Percentiles rank a stretch among this genome's conserved stretches.
Evolutionary conservation across 2,888 invertebrate species (phyloP).

Genomic region (Mythimna impura): DNA sequence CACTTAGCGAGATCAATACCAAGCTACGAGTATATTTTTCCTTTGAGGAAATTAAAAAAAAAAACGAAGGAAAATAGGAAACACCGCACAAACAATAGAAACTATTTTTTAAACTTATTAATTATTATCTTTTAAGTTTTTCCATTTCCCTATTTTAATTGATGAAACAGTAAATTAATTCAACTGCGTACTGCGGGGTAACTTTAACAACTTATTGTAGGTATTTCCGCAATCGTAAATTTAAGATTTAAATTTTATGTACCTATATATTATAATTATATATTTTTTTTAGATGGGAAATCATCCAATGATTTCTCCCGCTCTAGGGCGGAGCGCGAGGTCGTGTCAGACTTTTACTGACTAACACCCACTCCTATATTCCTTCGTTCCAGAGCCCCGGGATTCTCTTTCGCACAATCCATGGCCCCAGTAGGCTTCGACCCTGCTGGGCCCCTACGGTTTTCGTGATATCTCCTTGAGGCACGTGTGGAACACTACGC

Average conservation of each 20-base stretch:
- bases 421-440: too few species aligned
- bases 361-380: too few species aligned
- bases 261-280: too few species aligned
- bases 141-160: constrained; percentile 35
- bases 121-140: constrained; percentile 42
- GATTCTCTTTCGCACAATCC: too few species aligned
- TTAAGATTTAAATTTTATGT: not conserved
- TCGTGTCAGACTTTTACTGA: too few species aligned
- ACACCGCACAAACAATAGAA: not conserved
- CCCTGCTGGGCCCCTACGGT: too few species aligned
- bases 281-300: too few species aligned
- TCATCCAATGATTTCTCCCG: too few species aligned
- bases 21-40: constrained; percentile 17
- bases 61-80: constrained; percentile 13
- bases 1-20: constrained; percentile 28
- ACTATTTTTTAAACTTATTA: not conserved
- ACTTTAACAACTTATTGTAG: not conserved
- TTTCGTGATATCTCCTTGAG: too few species aligned
- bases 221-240: constrained; percentile 18
- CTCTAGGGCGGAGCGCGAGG: too few species aligned
- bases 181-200: constrained; percentile 2
- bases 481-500: too few species aligned
- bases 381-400: too few species aligned
- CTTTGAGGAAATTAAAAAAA: not conserved
- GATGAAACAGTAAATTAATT: constrained; percentile 23